Evolutionary conservation across 2,113 vertebrate species (phyloP).

Genomic region (Lophotis ruficrista): DNA sequence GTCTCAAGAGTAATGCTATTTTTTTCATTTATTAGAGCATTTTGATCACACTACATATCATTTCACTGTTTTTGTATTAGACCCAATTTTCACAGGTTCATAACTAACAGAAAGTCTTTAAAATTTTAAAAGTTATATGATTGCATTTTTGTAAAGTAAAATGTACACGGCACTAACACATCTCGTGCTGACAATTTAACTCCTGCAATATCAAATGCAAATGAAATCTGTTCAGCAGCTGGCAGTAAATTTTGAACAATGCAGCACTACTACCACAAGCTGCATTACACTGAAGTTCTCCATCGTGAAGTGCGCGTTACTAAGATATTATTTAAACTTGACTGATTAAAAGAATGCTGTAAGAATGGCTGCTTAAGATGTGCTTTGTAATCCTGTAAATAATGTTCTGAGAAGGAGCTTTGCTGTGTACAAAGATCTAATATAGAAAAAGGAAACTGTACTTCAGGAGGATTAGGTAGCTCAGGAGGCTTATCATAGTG

Average conservation of each 20-base stretch:
- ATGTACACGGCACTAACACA: background rate
- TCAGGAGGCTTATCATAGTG: slow-evolving; percentile 7
- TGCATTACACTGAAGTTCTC: background rate
- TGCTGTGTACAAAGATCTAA: background rate
- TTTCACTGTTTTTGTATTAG: background rate
- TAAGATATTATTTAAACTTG: slow-evolving; percentile 12
- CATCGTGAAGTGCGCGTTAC: background rate
- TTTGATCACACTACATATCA: background rate
- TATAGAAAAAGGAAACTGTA: slow-evolving; percentile 2
- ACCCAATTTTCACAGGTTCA: background rate
- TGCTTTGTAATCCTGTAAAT: slow-evolving; percentile 4
- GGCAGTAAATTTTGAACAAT: background rate
- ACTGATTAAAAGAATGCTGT: slow-evolving; percentile 8
- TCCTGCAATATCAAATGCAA: background rate
- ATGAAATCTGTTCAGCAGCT: background rate
- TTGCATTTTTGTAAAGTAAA: background rate
- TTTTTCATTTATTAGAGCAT: background rate
- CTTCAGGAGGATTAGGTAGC: slow-evolving; percentile 39
- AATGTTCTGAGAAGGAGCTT: background rate
- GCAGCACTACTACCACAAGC: background rate
- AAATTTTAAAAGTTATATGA: background rate
- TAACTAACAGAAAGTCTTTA: background rate
- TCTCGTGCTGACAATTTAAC: background rate
- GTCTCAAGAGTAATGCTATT: background rate
- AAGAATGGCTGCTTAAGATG: background rate